A percentile compares a stretch with the other conserved stretches of the same genome.
phyloP scores from a whole-genome alignment of 64 coral and sea anemone species.

The Anthopleura sola region DNA sequence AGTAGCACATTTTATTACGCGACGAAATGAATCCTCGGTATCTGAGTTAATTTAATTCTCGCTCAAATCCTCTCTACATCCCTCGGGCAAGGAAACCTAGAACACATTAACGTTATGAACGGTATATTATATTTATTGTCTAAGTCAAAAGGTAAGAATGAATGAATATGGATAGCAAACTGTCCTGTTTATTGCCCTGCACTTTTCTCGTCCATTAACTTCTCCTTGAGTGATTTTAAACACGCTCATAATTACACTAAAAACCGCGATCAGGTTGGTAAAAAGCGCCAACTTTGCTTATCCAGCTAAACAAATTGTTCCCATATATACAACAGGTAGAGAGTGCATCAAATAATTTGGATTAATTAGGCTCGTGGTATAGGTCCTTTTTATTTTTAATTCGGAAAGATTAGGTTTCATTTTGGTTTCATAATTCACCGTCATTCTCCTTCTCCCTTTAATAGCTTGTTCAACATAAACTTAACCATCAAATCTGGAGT shows the following conservation, averaged over 20 bases:
- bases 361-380: not conserved
- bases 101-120: not conserved
- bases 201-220: not conserved
- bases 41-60: not conserved
- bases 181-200: not conserved
- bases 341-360: slow-evolving; percentile 8
- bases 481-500: not conserved
- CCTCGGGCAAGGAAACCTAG: not conserved
- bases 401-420: not conserved
- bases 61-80: not conserved
- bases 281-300: slow-evolving; percentile 4
- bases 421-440: not conserved
- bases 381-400: not conserved
- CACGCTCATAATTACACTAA: slow-evolving; percentile 6
- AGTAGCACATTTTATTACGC: not conserved
- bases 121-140: not conserved
- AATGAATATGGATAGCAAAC: not conserved
- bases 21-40: not conserved
- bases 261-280: not conserved
- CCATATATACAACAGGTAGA: not conserved
- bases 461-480: not conserved
- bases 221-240: not conserved
- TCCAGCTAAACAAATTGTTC: slow-evolving; percentile 15
- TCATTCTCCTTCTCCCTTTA: not conserved
- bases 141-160: not conserved